Conservation (phyloP, 2,797 vertebrate species). For the Champsocephalus gunnari region DNA sequence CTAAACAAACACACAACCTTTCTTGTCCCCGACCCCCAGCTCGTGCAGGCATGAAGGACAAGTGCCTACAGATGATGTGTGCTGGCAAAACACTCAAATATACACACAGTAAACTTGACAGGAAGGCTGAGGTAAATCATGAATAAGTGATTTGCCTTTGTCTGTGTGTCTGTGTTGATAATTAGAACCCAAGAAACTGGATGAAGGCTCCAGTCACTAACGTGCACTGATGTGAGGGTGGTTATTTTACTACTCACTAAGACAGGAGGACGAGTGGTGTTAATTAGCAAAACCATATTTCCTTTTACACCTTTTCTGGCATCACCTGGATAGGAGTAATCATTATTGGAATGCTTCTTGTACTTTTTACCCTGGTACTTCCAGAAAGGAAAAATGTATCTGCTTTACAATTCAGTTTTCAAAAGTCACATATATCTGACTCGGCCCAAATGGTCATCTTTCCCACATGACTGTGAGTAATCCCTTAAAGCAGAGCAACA, state of each 20-base stretch:
- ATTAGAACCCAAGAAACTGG: too few relatives aligned
- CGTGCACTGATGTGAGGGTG: background rate
- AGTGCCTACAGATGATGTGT: background rate
- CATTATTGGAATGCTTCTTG: too few relatives aligned
- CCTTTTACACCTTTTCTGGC: too few relatives aligned
- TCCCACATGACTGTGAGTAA: too few relatives aligned
- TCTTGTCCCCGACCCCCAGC: background rate
- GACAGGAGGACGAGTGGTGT: too few relatives aligned
- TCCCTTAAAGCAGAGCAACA: background rate
- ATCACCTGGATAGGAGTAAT: too few relatives aligned
- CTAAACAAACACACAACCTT: conserved; percentile 55
- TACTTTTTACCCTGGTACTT: too few relatives aligned
- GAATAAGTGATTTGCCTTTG: background rate
- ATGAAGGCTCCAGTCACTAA: background rate
- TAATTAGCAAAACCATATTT: too few relatives aligned
- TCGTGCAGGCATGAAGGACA: conserved; percentile 28
- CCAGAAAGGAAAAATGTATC: too few relatives aligned
- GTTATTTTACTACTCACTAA: background rate
- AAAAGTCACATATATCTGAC: too few relatives aligned
- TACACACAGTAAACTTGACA: background rate
- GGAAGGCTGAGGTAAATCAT: background rate
- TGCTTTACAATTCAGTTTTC: too few relatives aligned
- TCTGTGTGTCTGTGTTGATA: background rate
- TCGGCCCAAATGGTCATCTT: too few relatives aligned
- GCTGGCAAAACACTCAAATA: background rate